Conservation (phyloP, 2,113 vertebrate genomes). For the Cyanoderma ruficeps region DNA sequence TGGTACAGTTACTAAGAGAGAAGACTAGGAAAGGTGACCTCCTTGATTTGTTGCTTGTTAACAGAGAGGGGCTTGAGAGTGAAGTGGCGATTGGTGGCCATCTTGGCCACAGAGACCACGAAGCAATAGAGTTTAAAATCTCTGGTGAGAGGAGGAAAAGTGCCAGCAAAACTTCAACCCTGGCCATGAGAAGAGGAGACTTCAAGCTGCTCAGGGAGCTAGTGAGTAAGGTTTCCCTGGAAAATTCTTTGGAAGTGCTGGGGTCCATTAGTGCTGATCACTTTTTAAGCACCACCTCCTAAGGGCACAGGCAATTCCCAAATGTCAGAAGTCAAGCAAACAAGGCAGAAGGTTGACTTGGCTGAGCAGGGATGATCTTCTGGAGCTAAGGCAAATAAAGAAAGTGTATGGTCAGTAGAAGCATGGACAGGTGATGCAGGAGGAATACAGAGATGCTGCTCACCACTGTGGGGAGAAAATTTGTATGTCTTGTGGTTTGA, state of each 20-base stretch:
- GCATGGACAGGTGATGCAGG: neutral
- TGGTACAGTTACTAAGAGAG: neutral
- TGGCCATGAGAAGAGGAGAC: neutral
- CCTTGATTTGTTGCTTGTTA: neutral
- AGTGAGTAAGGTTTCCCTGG: neutral
- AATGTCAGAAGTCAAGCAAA: neutral
- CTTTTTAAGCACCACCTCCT: neutral
- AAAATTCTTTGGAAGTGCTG: neutral
- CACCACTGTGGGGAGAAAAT: neutral
- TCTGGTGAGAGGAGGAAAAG: neutral
- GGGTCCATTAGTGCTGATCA: neutral
- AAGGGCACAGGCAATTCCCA: neutral
- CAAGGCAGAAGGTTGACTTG: neutral
- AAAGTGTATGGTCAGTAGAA: neutral
- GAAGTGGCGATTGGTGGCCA: neutral
- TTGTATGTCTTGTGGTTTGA: neutral
- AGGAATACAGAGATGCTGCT: neutral
- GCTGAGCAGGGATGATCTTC: neutral
- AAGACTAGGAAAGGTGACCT: neutral
- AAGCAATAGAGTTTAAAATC: neutral
- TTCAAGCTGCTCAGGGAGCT: neutral
- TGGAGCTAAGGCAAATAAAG: neutral
- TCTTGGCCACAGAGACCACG: neutral
- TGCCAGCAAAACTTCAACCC: neutral
- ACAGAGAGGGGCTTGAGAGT: neutral